Evolutionary conservation across 2,113 vertebrate species (phyloP).

Genomic region (Burhinus bistriatus): DNA sequence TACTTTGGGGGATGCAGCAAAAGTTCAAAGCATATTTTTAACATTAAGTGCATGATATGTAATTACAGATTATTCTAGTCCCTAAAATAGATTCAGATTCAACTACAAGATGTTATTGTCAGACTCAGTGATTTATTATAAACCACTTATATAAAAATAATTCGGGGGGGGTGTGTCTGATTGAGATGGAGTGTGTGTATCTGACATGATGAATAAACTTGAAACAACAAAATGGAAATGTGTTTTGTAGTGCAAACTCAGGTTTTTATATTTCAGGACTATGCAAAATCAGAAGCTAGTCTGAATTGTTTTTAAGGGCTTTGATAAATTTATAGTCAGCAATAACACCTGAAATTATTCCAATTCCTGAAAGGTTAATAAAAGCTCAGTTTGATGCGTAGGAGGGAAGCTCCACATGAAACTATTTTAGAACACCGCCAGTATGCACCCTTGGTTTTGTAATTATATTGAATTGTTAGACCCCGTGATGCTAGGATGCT

Average conservation of each 20-base stretch:
- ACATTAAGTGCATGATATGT: neutral
- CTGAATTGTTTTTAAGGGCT: neutral
- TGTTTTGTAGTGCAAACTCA: neutral
- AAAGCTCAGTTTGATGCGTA: neutral
- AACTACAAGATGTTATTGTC: conserved; percentile 3
- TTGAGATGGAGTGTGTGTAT: neutral
- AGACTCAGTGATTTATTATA: neutral
- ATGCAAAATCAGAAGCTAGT: neutral
- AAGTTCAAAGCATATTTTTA: neutral
- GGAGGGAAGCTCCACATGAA: neutral
- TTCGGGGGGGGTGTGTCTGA: neutral
- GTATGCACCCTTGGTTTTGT: neutral
- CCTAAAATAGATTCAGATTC: neutral
- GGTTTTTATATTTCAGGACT: neutral
- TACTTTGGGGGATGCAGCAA: neutral
- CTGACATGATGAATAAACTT: neutral
- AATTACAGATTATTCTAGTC: neutral
- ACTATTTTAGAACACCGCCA: neutral
- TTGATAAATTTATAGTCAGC: neutral
- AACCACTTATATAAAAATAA: neutral
- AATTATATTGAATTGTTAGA: neutral
- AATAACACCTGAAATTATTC: neutral
- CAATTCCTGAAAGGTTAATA: neutral
- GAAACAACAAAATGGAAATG: neutral
- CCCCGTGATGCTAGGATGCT: neutral